Evolutionary conservation across 2,113 vertebrate genomes (phyloP).

Genomic region (Rhizomys pruinosus): DNA sequence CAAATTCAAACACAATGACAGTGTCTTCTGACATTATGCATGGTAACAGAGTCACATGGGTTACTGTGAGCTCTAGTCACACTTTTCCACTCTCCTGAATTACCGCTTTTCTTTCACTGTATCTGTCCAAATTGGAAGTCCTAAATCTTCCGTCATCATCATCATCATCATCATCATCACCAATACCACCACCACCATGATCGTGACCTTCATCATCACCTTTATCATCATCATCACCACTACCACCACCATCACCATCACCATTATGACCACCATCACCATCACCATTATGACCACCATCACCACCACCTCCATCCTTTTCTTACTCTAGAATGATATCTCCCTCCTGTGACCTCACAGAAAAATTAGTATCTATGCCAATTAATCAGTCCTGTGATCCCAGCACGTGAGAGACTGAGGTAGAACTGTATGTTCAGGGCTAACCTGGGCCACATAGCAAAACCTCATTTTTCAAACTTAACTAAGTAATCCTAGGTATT

Average conservation of each 20-base stretch:
- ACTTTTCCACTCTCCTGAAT: background rate
- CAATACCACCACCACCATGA: background rate
- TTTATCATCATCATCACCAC: background rate
- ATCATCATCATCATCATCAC: no score
- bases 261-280: background rate
- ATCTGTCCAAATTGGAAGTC: background rate
- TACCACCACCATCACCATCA: background rate
- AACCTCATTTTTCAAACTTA: background rate
- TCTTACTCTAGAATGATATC: background rate
- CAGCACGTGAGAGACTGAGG: background rate
- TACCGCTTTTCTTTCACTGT: background rate
- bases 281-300: background rate
- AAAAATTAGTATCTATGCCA: background rate
- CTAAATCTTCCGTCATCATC: background rate
- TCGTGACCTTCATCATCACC: background rate
- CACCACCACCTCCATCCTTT: background rate
- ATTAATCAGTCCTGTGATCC: background rate
- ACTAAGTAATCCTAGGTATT: background rate
- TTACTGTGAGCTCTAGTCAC: background rate
- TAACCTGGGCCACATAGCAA: background rate
- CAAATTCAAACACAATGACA: background rate
- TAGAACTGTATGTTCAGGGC: background rate
- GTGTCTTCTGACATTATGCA: background rate
- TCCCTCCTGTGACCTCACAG: background rate
- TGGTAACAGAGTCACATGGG: no score